Evolutionary conservation across 2,113 vertebrate species (phyloP).

Genomic region (Neogobius melanostomus): DNA sequence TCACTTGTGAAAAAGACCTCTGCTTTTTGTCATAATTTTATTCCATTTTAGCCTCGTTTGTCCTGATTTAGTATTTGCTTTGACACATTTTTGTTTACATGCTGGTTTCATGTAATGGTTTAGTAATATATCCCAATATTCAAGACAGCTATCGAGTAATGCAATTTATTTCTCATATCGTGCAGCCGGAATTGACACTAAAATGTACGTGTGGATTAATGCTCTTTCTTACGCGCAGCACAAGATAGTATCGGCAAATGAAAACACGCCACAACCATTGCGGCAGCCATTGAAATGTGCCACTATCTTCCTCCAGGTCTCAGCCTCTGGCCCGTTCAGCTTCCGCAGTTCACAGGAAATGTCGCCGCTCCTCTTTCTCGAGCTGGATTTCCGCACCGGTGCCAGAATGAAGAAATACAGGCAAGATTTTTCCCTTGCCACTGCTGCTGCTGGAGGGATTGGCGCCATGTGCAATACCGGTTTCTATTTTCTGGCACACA

Average conservation of each 20-base stretch:
- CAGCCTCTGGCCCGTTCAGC: slow-evolving; percentile 43
- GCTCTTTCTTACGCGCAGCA: slow-evolving; percentile 51
- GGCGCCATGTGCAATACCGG: slow-evolving; percentile 7
- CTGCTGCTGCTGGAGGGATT: slow-evolving; percentile 11
- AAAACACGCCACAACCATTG: slow-evolving; percentile 55
- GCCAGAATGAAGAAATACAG: slow-evolving; percentile 27
- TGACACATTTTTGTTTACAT: too few relatives aligned
- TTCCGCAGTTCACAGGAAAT: slow-evolving; percentile 23
- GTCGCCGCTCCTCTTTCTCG: not conserved
- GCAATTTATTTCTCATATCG: slow-evolving; percentile 26
- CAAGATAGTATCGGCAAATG: slow-evolving; percentile 44
- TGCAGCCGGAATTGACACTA: slow-evolving; percentile 38
- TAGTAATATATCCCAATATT: too few relatives aligned
- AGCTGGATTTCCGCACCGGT: slow-evolving; percentile 21
- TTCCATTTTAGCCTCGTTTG: too few relatives aligned
- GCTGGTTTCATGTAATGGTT: too few relatives aligned
- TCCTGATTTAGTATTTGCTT: too few relatives aligned
- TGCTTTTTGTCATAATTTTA: too few relatives aligned
- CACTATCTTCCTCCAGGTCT: slow-evolving; percentile 20
- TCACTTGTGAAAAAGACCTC: too few relatives aligned
- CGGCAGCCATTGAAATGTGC: slow-evolving; percentile 45
- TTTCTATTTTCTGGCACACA: slow-evolving; percentile 27
- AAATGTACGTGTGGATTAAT: slow-evolving; percentile 68
- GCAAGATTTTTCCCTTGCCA: slow-evolving; percentile 18
- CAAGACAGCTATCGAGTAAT: too few relatives aligned